A percentile compares a stretch with the other conserved stretches of the same genome.
phyloP scores from a whole-genome alignment of 64 coral and sea anemone genomes.

The Dendronephthya gigantea region DNA sequence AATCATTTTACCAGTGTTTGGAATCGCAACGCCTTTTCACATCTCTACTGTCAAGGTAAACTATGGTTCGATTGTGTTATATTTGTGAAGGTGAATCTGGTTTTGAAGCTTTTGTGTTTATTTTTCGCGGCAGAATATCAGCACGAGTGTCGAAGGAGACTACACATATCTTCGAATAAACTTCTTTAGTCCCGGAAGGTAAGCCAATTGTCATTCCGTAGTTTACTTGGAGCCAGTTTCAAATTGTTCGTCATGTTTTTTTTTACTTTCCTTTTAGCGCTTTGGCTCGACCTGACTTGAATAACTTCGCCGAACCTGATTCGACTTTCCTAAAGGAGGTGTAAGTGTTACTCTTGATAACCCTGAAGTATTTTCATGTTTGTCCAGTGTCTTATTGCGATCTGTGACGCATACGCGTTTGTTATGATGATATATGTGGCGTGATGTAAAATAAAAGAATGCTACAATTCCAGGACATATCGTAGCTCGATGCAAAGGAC shows the following conservation, averaged over 20 bases:
- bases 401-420: too few species aligned
- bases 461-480: constrained; percentile 45
- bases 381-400: too few species aligned
- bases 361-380: too few species aligned
- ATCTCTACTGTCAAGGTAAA: constrained; percentile 96
- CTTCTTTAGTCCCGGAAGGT: constrained; percentile 95
- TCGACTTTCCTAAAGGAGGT: constrained; percentile 92
- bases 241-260: neutral
- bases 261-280: constrained; percentile 39
- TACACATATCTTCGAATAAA: constrained; percentile 97
- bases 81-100: too few species aligned
- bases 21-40: constrained; percentile 86
- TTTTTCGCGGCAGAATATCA: constrained; percentile 64
- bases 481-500: constrained; percentile 82
- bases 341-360: too few species aligned
- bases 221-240: neutral
- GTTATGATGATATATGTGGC: neutral
- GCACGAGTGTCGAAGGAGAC: constrained; percentile 89
- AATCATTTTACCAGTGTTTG: constrained; percentile 80
- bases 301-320: constrained; percentile 80
- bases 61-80: neutral
- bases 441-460: neutral
- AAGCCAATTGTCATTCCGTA: neutral
- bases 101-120: neutral
- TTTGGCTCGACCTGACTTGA: constrained; percentile 72